Evolutionary conservation across 2,888 invertebrate species (phyloP), one percentile per base, ranked within the genome.

Genomic region (Chrysomela aeneicollis): DNA sequence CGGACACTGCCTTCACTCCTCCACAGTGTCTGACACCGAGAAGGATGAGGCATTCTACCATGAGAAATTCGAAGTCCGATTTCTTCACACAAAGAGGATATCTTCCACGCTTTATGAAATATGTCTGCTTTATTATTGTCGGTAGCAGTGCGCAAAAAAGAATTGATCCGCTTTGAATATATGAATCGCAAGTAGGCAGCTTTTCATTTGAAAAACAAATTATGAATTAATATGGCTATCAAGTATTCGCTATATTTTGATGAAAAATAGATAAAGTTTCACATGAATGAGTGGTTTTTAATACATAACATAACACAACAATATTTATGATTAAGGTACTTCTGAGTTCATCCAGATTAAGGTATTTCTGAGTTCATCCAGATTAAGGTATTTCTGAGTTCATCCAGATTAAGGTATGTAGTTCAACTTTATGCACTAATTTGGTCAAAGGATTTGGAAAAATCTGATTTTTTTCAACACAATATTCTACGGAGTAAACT

Each of bases 1-100:
- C 60, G 67, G 65, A 66, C 72, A 67, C 68, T 71, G 64, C 69
- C 71, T 71, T 71, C 71, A 70, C 73, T 73, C 71, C 69, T 72
- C 71, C 69, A 67, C 73, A 71, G 46, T 49, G 52, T 61, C 71
- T 69, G 72, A 69, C 70, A 74, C 66, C 63, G 53, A 47, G 54
- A 63, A 67, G 61, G 62, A 63, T 49, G 64, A 63, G 53, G 52
- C 71, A 64, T 59, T 68, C 67, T 71, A 69, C 69, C 71, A 64
- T 69, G 61, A 68, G 66, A 69, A 64, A 61, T 59, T 54, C 55
- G 49, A 59, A 64, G 59, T 35, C 49, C 9, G 58, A 59, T 63
- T 67, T 66, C 61, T 61, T 61, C 61, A 58, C 19, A 26, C 42
- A 61, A 64, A 55, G 49, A 46, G 32, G 42, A 22, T 62, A 42